Percentiles rank a stretch among this genome's conserved stretches.
phyloP scores from a whole-genome alignment of 2,797 vertebrate genomes.

The Loriculus beryllinus region DNA sequence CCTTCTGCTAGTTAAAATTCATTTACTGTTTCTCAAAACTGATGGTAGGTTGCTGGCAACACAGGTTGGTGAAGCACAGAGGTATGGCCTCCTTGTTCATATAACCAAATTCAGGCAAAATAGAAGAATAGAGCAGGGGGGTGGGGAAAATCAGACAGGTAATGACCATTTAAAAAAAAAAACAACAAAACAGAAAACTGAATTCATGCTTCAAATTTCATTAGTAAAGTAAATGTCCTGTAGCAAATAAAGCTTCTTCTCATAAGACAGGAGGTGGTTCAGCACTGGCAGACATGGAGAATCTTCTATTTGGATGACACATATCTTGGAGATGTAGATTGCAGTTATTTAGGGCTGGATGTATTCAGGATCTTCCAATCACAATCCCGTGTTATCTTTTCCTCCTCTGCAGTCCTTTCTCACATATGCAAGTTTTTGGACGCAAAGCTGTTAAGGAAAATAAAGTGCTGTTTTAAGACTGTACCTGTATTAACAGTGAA shows the following conservation, averaged over 20 bases:
- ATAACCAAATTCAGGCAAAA: background rate
- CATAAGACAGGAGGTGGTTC: background rate
- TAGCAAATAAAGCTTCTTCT: background rate
- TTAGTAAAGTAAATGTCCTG: background rate
- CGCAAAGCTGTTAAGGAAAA: slow-evolving; percentile 82
- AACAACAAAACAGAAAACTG: background rate
- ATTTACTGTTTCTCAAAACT: slow-evolving; percentile 56
- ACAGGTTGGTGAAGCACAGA: background rate
- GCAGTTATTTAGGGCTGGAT: background rate
- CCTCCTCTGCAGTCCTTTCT: slow-evolving; percentile 78
- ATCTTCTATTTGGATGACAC: background rate
- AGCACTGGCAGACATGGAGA: background rate
- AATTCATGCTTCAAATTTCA: background rate
- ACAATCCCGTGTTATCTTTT: slow-evolving; percentile 76
- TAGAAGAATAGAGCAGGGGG: background rate
- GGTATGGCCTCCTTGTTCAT: background rate
- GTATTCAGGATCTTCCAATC: background rate
- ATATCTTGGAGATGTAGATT: background rate
- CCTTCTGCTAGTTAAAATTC: slow-evolving; percentile 55
- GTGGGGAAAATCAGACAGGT: background rate
- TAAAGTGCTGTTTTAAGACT: background rate
- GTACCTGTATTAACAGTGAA: background rate
- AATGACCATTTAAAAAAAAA: background rate
- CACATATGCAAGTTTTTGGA: slow-evolving; percentile 94
- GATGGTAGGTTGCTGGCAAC: slow-evolving; percentile 40